Conservation (phyloP, 2,888 invertebrate species). For the Papilio elwesi region DNA sequence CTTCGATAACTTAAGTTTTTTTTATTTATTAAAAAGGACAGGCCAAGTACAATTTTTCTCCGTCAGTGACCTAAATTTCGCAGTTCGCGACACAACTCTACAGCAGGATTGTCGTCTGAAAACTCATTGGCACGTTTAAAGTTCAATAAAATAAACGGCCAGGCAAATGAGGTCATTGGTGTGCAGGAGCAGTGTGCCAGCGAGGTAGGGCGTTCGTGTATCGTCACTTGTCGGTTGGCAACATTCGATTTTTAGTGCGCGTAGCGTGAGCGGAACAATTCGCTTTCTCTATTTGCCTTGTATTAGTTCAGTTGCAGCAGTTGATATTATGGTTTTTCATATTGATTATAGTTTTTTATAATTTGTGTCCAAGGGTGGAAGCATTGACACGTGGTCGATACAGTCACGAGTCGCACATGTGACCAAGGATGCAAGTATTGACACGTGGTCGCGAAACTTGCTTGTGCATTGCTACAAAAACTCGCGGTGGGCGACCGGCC, state of each 20-base stretch:
- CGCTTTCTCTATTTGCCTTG: too few species aligned
- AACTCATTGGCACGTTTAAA: conserved; percentile 43
- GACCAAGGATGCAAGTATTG: too few species aligned
- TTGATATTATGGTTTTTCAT: too few species aligned
- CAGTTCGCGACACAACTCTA: background rate
- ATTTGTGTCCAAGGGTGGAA: too few species aligned
- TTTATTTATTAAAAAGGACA: background rate
- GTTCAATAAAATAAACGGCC: conserved; percentile 43
- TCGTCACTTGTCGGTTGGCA: conserved; percentile 17
- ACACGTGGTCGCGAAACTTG: too few species aligned
- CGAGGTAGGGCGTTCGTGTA: background rate
- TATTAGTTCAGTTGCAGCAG: too few species aligned
- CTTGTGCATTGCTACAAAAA: background rate
- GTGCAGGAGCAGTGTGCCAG: conserved; percentile 32
- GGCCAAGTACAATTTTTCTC: background rate
- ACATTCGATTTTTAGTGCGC: background rate
- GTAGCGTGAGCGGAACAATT: too few species aligned
- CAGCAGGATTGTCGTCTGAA: conserved; percentile 13
- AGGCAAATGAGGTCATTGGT: conserved; percentile 44
- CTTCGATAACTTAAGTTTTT: too few species aligned
- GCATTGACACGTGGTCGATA: too few species aligned
- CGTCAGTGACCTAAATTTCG: background rate
- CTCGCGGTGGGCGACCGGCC: conserved; percentile 38
- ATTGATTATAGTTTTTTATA: too few species aligned
- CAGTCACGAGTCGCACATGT: too few species aligned